A percentile compares a stretch with the other conserved stretches of the same genome.
phyloP scores from a whole-genome alignment of 2,888 invertebrate genomes.

The Melanargia galathea region DNA sequence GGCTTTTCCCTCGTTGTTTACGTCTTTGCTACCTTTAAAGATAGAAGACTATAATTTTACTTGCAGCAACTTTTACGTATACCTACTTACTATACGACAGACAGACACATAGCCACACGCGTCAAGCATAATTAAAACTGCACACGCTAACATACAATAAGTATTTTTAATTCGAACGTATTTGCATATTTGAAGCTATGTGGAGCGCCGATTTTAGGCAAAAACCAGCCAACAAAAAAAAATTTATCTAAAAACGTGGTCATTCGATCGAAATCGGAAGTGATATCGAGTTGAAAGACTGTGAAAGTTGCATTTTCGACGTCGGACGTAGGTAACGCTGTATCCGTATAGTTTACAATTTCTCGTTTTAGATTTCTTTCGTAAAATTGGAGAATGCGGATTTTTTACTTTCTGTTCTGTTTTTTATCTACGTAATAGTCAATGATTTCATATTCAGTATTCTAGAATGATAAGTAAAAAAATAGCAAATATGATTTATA shows the following conservation, averaged over 20 bases:
- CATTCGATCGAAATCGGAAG: conserved; percentile 19
- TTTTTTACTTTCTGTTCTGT: conserved; percentile 7
- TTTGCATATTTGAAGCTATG: neutral
- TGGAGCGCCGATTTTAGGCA: neutral
- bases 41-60: no score
- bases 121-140: no score
- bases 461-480: no score
- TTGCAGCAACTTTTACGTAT: no score
- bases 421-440: neutral
- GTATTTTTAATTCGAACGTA: no score
- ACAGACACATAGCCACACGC: no score
- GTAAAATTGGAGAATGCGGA: neutral
- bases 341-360: conserved; percentile 10
- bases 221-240: neutral
- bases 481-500: no score
- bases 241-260: neutral
- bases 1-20: neutral
- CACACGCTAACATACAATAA: no score
- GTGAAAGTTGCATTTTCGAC: conserved; percentile 23
- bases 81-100: no score
- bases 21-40: neutral
- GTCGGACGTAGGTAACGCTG: conserved; percentile 13
- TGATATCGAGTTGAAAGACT: conserved; percentile 7
- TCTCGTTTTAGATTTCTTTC: conserved; percentile 16
- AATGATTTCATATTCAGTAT: no score